Evolutionary conservation across 2,797 vertebrate species (phyloP), one percentile per base, ranked within the genome.

Genomic region (Spondyliosoma cantharus): DNA sequence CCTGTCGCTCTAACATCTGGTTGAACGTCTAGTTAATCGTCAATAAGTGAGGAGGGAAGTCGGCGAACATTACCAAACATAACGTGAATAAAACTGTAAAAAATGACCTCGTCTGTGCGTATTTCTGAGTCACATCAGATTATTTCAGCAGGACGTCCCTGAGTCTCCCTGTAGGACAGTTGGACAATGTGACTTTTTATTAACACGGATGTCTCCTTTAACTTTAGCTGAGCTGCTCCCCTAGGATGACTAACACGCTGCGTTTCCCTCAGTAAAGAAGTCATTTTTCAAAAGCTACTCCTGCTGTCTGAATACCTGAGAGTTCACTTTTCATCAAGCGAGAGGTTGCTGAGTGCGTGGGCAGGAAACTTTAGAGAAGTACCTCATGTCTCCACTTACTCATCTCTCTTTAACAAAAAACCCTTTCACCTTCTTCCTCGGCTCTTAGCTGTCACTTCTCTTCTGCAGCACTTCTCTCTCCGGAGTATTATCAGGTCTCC

Each of bases 401-500:
- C 45, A 45, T 45, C 45, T 62, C 56, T 67, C 37, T 71, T 54
- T 29, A 3, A 14, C 37, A 68, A 59, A 42, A 29, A 42, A 16
- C 13, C 58, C 59, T 29, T 76, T 46, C 27, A 9, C 24, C 17
- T 37, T 7, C 50, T 32, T 46, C 61, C 59, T 59, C 17, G 7
- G 32, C 59, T 57, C 25, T 64, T 12, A n/a, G 58, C 68, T 66
- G 71, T 71, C 45, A 22, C 56, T 79, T 70, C 53, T 59, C 29
- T 45, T 62, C 61, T 29, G 17, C 66, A 48, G 58, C 49, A 3
- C 77, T 52, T 24, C 61, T 24, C 67, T 78, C 74, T 76, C 76
- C 13, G 65, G 45, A 72, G 78, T 72, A 49, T 74, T 66, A 76
- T 76, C 76, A 17, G 58, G 67, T 63, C 58, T 14, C 64, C 22